Conservation (phyloP, 2,113 vertebrate genomes). For the Toxotes jaculatrix region DNA sequence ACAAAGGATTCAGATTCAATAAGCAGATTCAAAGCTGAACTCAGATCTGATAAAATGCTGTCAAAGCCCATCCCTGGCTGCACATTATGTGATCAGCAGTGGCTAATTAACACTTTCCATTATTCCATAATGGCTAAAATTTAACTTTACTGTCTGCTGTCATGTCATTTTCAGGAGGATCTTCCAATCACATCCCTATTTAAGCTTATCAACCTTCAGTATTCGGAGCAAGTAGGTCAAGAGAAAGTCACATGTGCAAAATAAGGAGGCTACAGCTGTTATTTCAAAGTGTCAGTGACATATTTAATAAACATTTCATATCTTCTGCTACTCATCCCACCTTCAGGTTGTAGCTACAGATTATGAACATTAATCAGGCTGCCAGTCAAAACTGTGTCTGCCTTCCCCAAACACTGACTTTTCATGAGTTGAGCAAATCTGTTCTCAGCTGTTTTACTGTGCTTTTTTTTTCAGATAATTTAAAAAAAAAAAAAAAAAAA, state of each 20-base stretch:
- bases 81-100: too few relatives aligned
- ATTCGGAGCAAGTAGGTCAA: too few relatives aligned
- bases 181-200: not conserved
- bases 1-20: not conserved
- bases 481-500: too few relatives aligned
- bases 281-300: not conserved
- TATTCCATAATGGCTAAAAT: too few relatives aligned
- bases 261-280: not conserved
- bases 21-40: not conserved
- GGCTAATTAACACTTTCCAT: too few relatives aligned
- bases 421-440: not conserved
- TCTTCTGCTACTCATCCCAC: not conserved
- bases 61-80: not conserved
- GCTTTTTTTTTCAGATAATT: not conserved
- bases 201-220: too few relatives aligned
- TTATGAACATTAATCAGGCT: not conserved
- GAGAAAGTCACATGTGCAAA: too few relatives aligned
- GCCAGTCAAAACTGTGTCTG: not conserved
- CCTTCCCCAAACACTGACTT: not conserved
- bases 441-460: not conserved
- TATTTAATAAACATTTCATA: not conserved
- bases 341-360: not conserved
- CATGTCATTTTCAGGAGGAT: too few relatives aligned
- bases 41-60: not conserved
- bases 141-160: too few relatives aligned